Conservation (phyloP, 2,888 invertebrate species). For the Xestia c-nigrum region DNA sequence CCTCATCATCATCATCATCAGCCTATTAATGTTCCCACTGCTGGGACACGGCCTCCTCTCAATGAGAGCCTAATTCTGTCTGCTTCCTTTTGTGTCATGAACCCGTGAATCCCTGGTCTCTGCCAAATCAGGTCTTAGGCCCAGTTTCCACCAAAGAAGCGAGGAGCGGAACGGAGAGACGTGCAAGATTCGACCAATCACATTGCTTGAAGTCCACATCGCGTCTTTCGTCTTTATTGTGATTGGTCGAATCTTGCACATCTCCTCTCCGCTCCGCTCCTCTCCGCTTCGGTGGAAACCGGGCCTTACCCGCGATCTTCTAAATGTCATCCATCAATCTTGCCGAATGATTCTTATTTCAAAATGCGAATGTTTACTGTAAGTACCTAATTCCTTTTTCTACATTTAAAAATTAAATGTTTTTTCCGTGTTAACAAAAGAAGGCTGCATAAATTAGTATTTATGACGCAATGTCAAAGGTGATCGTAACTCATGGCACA, state of each 20-base stretch:
- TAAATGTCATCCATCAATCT: neutral
- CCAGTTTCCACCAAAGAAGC: too few relatives aligned
- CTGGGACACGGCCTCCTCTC: too few relatives aligned
- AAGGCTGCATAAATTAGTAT: constrained; percentile 52
- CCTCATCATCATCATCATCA: too few relatives aligned
- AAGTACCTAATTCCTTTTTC: neutral
- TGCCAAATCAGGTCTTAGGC: neutral
- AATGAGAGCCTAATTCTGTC: too few relatives aligned
- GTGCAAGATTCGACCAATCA: too few relatives aligned
- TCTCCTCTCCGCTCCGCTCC: too few relatives aligned
- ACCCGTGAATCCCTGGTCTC: neutral
- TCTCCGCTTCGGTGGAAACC: too few relatives aligned
- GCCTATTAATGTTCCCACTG: too few relatives aligned
- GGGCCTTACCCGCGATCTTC: neutral
- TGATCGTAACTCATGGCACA: constrained; percentile 33
- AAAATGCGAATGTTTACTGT: neutral
- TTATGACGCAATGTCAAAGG: constrained; percentile 43
- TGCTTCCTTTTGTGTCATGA: neutral
- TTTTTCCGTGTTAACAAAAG: constrained; percentile 22
- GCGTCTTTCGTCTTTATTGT: too few relatives aligned
- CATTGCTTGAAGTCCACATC: too few relatives aligned
- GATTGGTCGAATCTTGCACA: too few relatives aligned
- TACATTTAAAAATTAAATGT: constrained; percentile 1
- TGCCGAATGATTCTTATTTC: neutral
- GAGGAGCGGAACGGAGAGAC: too few relatives aligned